A percentile compares a stretch with the other conserved stretches of the same genome.
Conservation (phyloP, 2,113 vertebrate species). For the Silurus meridionalis region DNA sequence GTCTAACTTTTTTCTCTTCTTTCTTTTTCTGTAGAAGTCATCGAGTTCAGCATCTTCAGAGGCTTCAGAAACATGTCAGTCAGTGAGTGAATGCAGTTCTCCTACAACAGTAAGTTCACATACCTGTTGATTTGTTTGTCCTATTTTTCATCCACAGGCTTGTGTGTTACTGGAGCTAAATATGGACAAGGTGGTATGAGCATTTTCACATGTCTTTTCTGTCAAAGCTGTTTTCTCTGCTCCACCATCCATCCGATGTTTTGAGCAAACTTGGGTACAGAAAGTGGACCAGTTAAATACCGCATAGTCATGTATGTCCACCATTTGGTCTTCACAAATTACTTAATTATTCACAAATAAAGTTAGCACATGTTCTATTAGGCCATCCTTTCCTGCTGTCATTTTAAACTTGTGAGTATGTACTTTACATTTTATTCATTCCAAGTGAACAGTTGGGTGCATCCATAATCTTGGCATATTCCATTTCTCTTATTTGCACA, state of each 20-base stretch:
- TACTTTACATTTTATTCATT: neutral
- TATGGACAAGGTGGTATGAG: conserved; percentile 1
- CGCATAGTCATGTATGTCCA: neutral
- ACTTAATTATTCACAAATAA: neutral
- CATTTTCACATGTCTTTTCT: neutral
- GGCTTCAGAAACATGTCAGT: conserved; percentile 97
- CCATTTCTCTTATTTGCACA: neutral
- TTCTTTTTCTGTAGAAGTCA: conserved; percentile 80
- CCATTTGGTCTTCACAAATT: neutral
- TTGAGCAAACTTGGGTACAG: neutral
- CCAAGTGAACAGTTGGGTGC: neutral
- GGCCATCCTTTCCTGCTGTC: neutral
- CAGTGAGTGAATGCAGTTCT: conserved; percentile 97
- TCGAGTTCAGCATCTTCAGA: conserved; percentile 96
- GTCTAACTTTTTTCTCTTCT: neutral
- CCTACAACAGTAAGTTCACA: conserved; percentile 89
- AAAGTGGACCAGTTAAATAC: too few relatives aligned
- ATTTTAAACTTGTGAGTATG: neutral
- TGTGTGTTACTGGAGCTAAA: neutral
- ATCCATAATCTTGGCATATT: neutral
- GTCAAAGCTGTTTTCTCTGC: neutral
- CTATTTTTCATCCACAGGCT: neutral
- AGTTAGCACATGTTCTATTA: neutral
- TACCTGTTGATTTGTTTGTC: neutral
- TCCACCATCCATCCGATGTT: neutral